Evolutionary conservation across 2,797 vertebrate species (phyloP).

Genomic region (Pseudopleuronectes americanus): DNA sequence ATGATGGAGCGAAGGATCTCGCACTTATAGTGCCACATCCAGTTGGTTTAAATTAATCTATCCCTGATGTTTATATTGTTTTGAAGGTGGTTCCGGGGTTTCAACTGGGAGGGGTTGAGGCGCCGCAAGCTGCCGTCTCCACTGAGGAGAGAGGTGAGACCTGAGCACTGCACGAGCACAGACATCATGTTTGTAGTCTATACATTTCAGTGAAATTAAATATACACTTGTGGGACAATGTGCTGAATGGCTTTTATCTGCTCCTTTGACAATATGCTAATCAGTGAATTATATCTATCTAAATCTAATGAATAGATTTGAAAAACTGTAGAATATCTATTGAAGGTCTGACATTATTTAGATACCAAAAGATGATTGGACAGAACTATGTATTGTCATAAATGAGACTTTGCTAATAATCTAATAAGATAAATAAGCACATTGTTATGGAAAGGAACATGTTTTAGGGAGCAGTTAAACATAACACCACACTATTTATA

Average conservation of each 20-base stretch:
- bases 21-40: no score
- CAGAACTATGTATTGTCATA: no score
- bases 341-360: neutral
- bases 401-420: no score
- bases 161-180: neutral
- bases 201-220: neutral
- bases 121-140: conserved; percentile 77
- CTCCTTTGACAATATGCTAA: neutral
- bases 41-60: neutral
- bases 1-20: no score
- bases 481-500: no score
- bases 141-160: conserved; percentile 81
- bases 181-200: neutral
- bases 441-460: no score
- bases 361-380: neutral
- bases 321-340: neutral
- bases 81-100: conserved; percentile 86
- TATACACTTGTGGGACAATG: neutral
- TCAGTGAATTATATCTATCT: no score
- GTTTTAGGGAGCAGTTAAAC: no score
- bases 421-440: no score
- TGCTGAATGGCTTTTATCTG: no score
- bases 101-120: conserved; percentile 86
- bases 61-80: neutral
- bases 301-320: neutral